Conservation (phyloP, 2,888 invertebrate genomes). For the Melieria picta region DNA sequence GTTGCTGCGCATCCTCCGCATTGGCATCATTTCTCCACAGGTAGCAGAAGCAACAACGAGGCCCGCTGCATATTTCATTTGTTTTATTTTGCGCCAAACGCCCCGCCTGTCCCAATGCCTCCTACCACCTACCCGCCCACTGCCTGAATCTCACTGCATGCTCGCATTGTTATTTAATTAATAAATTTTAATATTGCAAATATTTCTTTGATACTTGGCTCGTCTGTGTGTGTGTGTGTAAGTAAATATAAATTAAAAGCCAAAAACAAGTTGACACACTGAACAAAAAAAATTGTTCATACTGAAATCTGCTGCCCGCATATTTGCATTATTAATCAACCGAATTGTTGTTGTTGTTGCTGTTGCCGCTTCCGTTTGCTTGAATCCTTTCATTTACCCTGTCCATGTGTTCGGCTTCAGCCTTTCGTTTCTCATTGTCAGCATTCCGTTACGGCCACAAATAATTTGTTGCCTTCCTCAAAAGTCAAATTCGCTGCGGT, state of each 20-base stretch:
- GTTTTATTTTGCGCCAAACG: not conserved
- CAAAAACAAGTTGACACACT: not conserved
- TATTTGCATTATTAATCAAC: no score
- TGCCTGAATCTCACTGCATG: not conserved
- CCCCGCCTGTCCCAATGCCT: not conserved
- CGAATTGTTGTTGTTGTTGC: no score
- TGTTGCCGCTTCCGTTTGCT: no score
- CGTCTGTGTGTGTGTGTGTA: not conserved
- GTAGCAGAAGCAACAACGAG: not conserved
- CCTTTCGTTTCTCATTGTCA: no score
- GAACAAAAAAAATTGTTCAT: no score
- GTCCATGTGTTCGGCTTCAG: no score
- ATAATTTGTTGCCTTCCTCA: no score
- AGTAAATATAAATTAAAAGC: not conserved
- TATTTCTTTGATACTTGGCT: slow-evolving; percentile 18
- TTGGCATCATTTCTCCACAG: not conserved
- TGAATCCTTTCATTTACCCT: no score
- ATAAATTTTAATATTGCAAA: slow-evolving; percentile 29
- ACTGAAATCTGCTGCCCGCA: no score
- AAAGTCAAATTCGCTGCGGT: no score
- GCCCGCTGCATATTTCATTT: not conserved
- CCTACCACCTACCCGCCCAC: not conserved
- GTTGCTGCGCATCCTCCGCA: not conserved
- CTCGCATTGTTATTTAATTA: slow-evolving; percentile 31
- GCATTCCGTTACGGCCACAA: no score